Base-by-base conservation (phyloP, 1,140 invertebrate species). In the Seison nebaliae region DNA sequence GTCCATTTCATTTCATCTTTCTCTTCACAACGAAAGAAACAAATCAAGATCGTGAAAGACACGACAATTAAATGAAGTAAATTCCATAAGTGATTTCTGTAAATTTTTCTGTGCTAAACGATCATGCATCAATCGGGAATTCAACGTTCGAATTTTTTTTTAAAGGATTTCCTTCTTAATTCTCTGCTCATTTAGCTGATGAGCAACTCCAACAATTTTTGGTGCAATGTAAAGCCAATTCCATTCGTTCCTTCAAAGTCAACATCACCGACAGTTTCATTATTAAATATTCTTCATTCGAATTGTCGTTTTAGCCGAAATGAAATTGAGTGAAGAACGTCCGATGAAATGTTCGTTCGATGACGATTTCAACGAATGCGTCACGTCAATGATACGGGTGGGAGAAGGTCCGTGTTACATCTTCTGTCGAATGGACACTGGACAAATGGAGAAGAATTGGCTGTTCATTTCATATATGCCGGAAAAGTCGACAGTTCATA, bases 401-500 rank as follows among this genome's bases (percentile, higher is more conserved):
- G 71, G 76, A 44, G 73, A 75, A 54, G 71, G 80, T 49, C 86
- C 88, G 28, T 80, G 78, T 47, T 96, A 86, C 55, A 68, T 96
- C 39, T 62, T 96, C 14, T 93, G 75, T 53, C 72, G 79, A 37
- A 64, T 86, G 46, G 80, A 86, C 53, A 62, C 65, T 16, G 51
- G 50, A 28, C 71, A 70, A 48, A 69, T 74, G 6, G 54, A 54
- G 12, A 74, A 81, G 58, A 74, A 86, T 49, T 98, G 86, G 86
- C 52, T 94, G 1, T 67, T 93, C 9, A 74, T 96, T 29, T 76
- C 72, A 46, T 96, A 80, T 77, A 80, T 74, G 16, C 84, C 84
- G 4, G 84, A 93, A 51, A 23, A 30, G 14, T 36, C 42, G 15
- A 12, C 37, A 26, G 24, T 26, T 26, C 26, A 36, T 7, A 15